Base-by-base conservation (phyloP, 2,888 invertebrate species). In the Adelphocoris suturalis region DNA sequence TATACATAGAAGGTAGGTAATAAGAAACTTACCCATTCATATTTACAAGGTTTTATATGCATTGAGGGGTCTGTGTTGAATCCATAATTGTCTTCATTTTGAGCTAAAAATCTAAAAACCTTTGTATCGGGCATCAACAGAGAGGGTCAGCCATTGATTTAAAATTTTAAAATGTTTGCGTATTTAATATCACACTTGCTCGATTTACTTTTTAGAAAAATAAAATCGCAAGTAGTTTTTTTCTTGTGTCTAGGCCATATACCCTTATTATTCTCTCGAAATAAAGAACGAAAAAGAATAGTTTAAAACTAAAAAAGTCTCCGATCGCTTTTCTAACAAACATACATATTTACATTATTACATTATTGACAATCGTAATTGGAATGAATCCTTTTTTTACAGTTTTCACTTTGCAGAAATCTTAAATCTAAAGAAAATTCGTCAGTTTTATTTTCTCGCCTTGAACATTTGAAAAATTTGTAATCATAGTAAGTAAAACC, bases 341-440 rank as follows among this genome's bases (percentile, higher is more conserved):
- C n/a, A n/a, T 88, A 76, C 57, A 28, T 88, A 86, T 48, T 75
- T 75, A 88, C 88, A 88, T 78, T 86, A 86, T 75, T 75, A 86
- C 76, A 75, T 88, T 88, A 88, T 88, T 88, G 88, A 88, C 88
- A 61, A 48, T 48, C 55, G 11, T 23, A 48, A 78, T 78, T 88
- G 88, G 88, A 55, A 78, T n/a, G 23, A 86, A 88, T 80, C 88
- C 88, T 48, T 78, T 37, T 68, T 78, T 48, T 55, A 27, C 57
- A 37, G 13, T 37, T 52, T 85, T 85, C 48, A 78, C 78, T 19
- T 48, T 61, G 85, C 85, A n/a, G 80, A 55, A 80, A 76, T 23
- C 88, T 88, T 88, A 88, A 46, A 76, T 52, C 88, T 88, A 88
- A 78, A 55, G 78, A 86, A 78, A 88, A 88, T 88, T 88, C 88